Evolutionary conservation across 2,113 vertebrate genomes (phyloP).

Genomic region (Tretioscincus oriximinensis): DNA sequence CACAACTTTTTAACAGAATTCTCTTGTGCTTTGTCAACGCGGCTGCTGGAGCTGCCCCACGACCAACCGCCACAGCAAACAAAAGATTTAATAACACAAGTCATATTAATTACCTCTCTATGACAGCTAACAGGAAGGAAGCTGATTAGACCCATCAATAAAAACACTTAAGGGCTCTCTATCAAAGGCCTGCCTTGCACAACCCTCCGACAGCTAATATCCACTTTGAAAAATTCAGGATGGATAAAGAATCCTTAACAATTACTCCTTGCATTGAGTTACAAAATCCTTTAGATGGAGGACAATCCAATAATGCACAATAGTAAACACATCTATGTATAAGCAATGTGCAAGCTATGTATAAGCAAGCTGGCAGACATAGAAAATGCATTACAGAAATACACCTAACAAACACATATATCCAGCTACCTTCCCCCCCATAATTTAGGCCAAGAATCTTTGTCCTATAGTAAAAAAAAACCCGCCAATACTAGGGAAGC

Average conservation of each 20-base stretch:
- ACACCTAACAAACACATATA: background rate
- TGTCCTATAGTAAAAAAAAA: background rate
- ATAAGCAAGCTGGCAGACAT: background rate
- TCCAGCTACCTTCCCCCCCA: background rate
- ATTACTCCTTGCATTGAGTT: accelerated
- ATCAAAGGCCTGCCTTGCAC: background rate
- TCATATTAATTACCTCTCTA: constrained; percentile 69
- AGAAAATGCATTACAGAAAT: background rate
- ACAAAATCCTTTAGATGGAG: accelerated
- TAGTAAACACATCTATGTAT: background rate
- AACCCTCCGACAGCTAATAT: background rate
- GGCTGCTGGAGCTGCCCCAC: constrained; percentile 74
- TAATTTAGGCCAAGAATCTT: background rate
- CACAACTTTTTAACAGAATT: constrained; percentile 87
- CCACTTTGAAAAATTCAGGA: background rate
- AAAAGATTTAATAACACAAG: constrained; percentile 81
- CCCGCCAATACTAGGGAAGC: background rate
- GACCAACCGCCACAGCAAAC: constrained; percentile 74
- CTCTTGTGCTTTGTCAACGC: constrained; percentile 87
- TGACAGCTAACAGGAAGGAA: constrained; percentile 51
- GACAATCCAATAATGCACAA: background rate
- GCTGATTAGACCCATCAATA: constrained; percentile 52
- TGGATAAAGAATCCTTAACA: background rate
- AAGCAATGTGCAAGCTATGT: too few relatives aligned
- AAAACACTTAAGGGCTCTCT: constrained; percentile 50